Percentiles rank a stretch among this genome's conserved stretches.
phyloP scores from a whole-genome alignment of 2,888 invertebrate species.

The Catotricha subobsoleta region DNA sequence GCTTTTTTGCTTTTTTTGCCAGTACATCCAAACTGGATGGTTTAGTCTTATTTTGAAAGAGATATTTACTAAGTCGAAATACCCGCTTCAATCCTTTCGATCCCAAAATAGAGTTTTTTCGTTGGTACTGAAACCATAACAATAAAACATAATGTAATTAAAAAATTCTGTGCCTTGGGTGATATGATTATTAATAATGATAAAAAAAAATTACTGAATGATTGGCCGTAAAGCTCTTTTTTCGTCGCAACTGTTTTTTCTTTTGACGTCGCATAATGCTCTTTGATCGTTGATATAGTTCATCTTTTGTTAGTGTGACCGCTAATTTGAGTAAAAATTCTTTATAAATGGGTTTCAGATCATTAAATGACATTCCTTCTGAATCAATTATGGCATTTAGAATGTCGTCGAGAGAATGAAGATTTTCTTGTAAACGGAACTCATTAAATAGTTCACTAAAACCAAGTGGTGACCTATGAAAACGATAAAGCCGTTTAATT shows the following conservation, averaged over 20 bases:
- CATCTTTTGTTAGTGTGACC: conserved; percentile 78
- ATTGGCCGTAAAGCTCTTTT: conserved; percentile 29
- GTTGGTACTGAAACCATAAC: conserved; percentile 31
- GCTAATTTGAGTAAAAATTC: conserved; percentile 75
- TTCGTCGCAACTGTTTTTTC: conserved; percentile 43
- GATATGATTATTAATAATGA: conserved; percentile 3
- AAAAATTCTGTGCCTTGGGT: conserved; percentile 7
- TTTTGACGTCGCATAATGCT: conserved; percentile 74
- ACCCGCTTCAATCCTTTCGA: conserved; percentile 42
- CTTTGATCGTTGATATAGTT: conserved; percentile 75
- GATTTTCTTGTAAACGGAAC: conserved; percentile 70
- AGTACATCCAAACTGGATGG: not conserved
- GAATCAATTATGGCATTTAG: conserved; percentile 76
- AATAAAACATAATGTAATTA: conserved; percentile 9
- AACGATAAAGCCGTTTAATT: conserved; percentile 7
- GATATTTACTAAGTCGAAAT: conserved; percentile 35
- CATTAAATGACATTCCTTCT: conserved; percentile 86
- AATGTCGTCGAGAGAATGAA: conserved; percentile 75
- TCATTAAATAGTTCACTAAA: conserved; percentile 77
- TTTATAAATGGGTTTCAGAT: conserved; percentile 78
- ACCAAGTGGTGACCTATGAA: conserved; percentile 59
- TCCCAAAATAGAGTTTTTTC: conserved; percentile 40
- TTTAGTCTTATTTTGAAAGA: conserved; percentile 10
- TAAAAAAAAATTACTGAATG: conserved; percentile 23
- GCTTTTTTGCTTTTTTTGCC: conserved; percentile 1